Evolutionary conservation across 2,113 vertebrate genomes (phyloP).

Genomic region (Pipa parva): DNA sequence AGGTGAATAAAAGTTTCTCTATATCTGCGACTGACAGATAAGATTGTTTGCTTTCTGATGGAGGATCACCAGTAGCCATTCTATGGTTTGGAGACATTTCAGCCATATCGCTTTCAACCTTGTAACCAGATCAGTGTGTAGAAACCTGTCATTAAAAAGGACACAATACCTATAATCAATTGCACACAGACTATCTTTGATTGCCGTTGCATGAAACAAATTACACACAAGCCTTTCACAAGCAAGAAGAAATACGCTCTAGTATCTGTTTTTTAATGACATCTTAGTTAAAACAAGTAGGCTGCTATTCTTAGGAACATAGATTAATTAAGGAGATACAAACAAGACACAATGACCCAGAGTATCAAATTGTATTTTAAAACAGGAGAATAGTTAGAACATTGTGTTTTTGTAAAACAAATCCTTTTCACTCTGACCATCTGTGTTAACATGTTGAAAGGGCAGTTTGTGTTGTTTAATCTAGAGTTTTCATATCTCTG

Average conservation of each 20-base stretch:
- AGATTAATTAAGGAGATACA: slow-evolving; percentile 69
- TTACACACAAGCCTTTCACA: slow-evolving; percentile 61
- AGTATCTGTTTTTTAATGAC: slow-evolving; percentile 60
- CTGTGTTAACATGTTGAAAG: slow-evolving; percentile 65
- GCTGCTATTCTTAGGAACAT: slow-evolving; percentile 61
- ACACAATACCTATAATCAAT: slow-evolving; percentile 67
- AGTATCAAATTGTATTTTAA: slow-evolving; percentile 57
- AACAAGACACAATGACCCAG: slow-evolving; percentile 60
- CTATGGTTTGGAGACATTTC: slow-evolving; percentile 43
- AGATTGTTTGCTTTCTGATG: too few relatives aligned
- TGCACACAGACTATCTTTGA: slow-evolving; percentile 62
- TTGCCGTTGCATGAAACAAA: slow-evolving; percentile 66
- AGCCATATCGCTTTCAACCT: slow-evolving; percentile 51
- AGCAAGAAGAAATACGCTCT: slow-evolving; percentile 49
- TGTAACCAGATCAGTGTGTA: slow-evolving; percentile 62
- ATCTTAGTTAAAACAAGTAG: slow-evolving; percentile 62
- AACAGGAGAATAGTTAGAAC: slow-evolving; percentile 42
- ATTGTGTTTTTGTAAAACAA: not conserved
- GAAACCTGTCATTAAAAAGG: slow-evolving; percentile 70
- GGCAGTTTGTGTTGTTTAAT: slow-evolving; percentile 57
- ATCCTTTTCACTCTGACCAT: slow-evolving; percentile 59
- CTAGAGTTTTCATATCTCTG: slow-evolving; percentile 59
- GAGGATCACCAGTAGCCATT: slow-evolving; percentile 46
- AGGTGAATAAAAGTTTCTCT: too few relatives aligned
- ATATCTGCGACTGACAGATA: too few relatives aligned